Conservation (phyloP, 2,888 invertebrate species). For the Molorchus minor region DNA sequence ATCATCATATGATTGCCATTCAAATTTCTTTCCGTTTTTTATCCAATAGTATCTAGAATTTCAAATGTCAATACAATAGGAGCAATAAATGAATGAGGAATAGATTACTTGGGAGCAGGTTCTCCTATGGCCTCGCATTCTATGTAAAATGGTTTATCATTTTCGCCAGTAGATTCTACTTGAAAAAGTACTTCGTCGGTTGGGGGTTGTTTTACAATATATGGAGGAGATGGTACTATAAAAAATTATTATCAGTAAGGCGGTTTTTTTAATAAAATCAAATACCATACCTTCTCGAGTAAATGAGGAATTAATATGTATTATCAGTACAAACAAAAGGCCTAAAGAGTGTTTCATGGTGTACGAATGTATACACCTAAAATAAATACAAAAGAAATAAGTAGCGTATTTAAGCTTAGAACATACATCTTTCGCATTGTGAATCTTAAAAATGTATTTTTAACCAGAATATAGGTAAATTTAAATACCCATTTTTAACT, state of each 20-base stretch:
- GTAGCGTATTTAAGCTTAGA: neutral
- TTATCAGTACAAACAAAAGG: slow-evolving; percentile 45
- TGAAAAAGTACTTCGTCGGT: slow-evolving; percentile 91
- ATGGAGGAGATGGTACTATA: slow-evolving; percentile 87
- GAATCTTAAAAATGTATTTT: neutral
- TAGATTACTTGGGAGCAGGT: slow-evolving; percentile 89
- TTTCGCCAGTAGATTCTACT: slow-evolving; percentile 86
- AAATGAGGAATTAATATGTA: slow-evolving; percentile 42
- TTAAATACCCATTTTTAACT: neutral
- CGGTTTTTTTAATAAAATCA: neutral
- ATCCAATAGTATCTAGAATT: slow-evolving; percentile 83
- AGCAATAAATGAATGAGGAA: neutral
- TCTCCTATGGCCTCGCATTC: slow-evolving; percentile 97
- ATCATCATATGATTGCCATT: slow-evolving; percentile 93
- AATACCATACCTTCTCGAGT: slow-evolving; percentile 48
- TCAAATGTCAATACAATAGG: neutral
- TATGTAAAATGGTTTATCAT: slow-evolving; percentile 92
- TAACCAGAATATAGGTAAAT: neutral
- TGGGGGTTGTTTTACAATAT: slow-evolving; percentile 92
- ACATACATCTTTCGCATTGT: neutral
- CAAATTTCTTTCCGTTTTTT: slow-evolving; percentile 95
- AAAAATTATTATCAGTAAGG: slow-evolving; percentile 10
- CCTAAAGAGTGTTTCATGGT: slow-evolving; percentile 48
- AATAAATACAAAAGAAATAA: slow-evolving; percentile 29
- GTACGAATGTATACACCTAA: slow-evolving; percentile 41